These are phyloP conservation scores for Carcina quercana DNA, from an alignment of 2,888 invertebrate genomes.

Conservation along the genomic window DNA sequence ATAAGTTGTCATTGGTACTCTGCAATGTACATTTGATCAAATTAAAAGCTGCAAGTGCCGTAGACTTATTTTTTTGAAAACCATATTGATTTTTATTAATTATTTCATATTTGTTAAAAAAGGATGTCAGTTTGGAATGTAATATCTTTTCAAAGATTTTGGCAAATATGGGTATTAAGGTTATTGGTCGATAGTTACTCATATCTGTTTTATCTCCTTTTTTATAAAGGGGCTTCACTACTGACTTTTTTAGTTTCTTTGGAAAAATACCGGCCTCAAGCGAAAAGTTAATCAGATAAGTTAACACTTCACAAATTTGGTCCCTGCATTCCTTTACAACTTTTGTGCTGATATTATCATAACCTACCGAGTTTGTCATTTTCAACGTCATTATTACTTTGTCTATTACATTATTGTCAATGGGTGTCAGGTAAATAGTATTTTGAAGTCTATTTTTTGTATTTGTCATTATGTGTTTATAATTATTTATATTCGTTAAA, in stretches of 20 bases:
- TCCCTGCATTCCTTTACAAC: neutral
- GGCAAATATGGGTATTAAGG: conserved; percentile 7
- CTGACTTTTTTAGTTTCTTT: neutral
- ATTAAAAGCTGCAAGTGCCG: no score
- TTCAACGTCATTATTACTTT: neutral
- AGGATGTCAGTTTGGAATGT: no score
- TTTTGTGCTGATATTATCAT: neutral
- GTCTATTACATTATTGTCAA: neutral
- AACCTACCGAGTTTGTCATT: neutral
- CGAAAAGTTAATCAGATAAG: neutral
- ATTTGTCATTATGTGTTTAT: neutral
- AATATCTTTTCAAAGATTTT: neutral
- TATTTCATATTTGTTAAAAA: no score
- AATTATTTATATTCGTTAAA: neutral
- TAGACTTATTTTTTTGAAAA: no score
- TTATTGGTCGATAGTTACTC: neutral
- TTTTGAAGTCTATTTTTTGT: neutral
- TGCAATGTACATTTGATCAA: no score
- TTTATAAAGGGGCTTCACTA: neutral
- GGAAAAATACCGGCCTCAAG: neutral
- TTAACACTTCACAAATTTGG: neutral
- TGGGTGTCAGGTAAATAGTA: neutral
- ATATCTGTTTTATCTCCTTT: neutral
- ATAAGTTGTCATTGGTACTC: no score
- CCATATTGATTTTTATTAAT: no score